Conservation (phyloP, 2,113 vertebrate species). For the Nestor notabilis region DNA sequence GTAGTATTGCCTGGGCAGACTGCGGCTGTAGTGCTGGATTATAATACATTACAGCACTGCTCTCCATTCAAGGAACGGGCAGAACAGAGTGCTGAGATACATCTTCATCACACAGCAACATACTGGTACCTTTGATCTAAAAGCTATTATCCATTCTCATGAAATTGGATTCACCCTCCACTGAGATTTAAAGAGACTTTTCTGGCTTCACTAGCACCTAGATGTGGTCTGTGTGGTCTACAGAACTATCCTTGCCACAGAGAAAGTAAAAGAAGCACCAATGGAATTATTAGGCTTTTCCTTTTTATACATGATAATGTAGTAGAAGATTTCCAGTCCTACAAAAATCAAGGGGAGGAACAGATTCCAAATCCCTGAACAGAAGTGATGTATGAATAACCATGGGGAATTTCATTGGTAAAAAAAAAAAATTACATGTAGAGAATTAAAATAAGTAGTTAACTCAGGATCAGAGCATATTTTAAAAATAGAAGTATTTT, state of each 20-base stretch:
- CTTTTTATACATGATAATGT: neutral
- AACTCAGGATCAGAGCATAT: neutral
- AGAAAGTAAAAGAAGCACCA: neutral
- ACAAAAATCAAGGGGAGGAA: neutral
- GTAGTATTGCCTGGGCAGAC: neutral
- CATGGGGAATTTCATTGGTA: neutral
- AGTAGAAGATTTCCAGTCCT: neutral
- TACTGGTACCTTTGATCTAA: neutral
- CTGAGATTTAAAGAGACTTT: neutral
- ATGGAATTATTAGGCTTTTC: neutral
- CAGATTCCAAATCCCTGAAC: neutral
- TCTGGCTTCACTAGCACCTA: neutral
- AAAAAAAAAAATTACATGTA: neutral
- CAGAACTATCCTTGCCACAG: neutral
- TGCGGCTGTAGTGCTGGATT: neutral
- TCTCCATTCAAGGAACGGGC: neutral
- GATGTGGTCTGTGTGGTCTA: neutral
- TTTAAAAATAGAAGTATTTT: neutral
- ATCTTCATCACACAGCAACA: neutral
- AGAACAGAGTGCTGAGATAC: neutral
- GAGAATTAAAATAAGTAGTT: neutral
- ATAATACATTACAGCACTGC: neutral
- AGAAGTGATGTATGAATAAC: neutral
- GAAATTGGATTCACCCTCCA: neutral
- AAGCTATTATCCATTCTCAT: neutral